Percentiles rank a stretch among this genome's conserved stretches.
phyloP scores from a whole-genome alignment of 2,113 vertebrate species.

The Odobenus rosmarus region DNA sequence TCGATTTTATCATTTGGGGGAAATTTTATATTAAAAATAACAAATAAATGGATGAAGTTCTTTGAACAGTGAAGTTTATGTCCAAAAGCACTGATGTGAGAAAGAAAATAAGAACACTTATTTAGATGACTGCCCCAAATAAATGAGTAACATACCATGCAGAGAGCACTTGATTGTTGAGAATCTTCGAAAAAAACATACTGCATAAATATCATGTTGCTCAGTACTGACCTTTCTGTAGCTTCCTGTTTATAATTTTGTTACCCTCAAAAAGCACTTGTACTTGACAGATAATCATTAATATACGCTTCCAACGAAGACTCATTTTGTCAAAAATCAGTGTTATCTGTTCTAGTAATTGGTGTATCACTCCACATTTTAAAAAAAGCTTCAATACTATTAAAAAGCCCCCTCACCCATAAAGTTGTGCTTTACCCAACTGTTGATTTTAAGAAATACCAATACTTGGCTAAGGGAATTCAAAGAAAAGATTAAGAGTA shows the following conservation, averaged over 20 bases:
- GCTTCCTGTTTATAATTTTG: neutral
- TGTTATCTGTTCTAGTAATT: neutral
- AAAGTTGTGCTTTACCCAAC: neutral
- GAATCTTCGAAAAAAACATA: neutral
- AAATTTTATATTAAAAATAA: neutral
- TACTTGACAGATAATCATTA: neutral
- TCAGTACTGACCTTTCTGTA: neutral
- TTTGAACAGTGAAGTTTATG: neutral
- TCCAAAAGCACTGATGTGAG: neutral
- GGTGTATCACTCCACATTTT: neutral
- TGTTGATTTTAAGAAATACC: neutral
- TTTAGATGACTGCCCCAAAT: neutral
- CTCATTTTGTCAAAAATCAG: neutral
- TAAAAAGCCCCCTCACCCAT: neutral
- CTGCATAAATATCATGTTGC: neutral
- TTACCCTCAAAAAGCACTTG: neutral
- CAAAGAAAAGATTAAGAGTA: neutral
- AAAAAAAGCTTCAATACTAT: neutral
- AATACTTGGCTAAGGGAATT: neutral
- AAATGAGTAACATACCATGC: neutral
- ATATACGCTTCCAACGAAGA: neutral
- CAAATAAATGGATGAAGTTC: neutral
- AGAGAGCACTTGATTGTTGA: neutral
- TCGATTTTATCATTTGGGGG: neutral
- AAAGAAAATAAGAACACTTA: slow-evolving; percentile 4